These are phyloP conservation scores for Hypomecis punctinalis DNA, from an alignment of 2,888 invertebrate species.

Conservation along the genomic window DNA sequence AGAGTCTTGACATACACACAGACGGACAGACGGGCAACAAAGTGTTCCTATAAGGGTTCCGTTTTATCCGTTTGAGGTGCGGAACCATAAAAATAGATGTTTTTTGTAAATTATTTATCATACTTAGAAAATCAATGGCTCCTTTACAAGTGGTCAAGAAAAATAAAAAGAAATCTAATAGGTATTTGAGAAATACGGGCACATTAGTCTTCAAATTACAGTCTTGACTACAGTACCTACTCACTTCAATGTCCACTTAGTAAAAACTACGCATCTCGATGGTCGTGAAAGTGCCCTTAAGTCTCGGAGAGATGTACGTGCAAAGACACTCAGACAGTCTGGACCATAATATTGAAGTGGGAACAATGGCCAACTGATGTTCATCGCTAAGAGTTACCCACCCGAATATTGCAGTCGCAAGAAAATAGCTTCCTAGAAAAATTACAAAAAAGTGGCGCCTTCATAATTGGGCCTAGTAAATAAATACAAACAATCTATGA, in stretches of 20 bases:
- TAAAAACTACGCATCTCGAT: slow-evolving; percentile 1
- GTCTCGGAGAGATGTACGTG: slow-evolving; percentile 2
- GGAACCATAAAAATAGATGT: no score
- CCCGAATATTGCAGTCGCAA: not conserved
- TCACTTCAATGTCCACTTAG: slow-evolving; percentile 1
- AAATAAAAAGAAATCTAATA: no score
- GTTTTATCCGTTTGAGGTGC: no score
- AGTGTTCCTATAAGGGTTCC: no score
- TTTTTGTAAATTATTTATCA: no score
- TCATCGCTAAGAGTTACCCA: slow-evolving; percentile 7
- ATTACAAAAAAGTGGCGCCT: no score
- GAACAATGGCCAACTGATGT: slow-evolving; percentile 25
- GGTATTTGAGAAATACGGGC: not conserved
- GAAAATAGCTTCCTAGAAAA: not conserved
- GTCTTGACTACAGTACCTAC: not conserved
- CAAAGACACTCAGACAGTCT: slow-evolving; percentile 25
- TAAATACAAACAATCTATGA: not conserved
- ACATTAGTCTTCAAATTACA: not conserved
- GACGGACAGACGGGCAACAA: no score
- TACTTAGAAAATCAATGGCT: no score
- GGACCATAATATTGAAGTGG: slow-evolving; percentile 28
- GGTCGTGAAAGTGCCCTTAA: slow-evolving; percentile 10
- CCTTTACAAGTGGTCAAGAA: no score
- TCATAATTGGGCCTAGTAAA: no score
- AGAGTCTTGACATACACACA: no score